A percentile compares a stretch with the other conserved stretches of the same genome.
These are phyloP conservation scores for Empis livida DNA, from an alignment of 2,888 invertebrate genomes.

Conservation along the genomic window DNA sequence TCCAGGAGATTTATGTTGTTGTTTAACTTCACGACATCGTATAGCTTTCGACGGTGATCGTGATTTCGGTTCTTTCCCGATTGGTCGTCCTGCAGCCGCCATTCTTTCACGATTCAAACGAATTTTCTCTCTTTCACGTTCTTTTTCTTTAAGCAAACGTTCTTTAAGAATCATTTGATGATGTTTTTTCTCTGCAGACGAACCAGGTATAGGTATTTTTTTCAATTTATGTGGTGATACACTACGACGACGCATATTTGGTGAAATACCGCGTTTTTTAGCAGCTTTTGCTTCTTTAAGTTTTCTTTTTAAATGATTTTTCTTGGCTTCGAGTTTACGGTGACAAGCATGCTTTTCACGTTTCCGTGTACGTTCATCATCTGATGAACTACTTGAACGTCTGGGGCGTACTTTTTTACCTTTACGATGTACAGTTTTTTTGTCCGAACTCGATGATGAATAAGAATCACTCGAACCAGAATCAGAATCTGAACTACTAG, in stretches of 20 bases:
- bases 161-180: constrained; percentile 28
- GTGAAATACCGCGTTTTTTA: constrained; percentile 24
- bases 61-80: constrained; percentile 41
- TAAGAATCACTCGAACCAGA: constrained; percentile 28
- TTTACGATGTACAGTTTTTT: constrained; percentile 8
- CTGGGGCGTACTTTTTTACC: constrained; percentile 1
- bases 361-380: constrained; percentile 36
- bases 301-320: constrained; percentile 31
- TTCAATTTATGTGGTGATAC: background rate
- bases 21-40: constrained; percentile 40
- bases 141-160: constrained; percentile 19
- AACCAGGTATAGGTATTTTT: background rate
- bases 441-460: constrained; percentile 26
- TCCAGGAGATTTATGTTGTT: constrained; percentile 17
- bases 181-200: constrained; percentile 25
- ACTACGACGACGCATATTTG: constrained; percentile 8
- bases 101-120: constrained; percentile 35
- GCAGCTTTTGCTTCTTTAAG: constrained; percentile 32
- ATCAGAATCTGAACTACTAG: constrained; percentile 27
- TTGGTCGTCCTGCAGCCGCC: constrained; percentile 25
- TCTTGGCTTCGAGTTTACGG: constrained; percentile 33
- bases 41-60: constrained; percentile 39
- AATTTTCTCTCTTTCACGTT: constrained; percentile 38
- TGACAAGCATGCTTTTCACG: constrained; percentile 31
- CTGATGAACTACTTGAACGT: constrained; percentile 52